Conservation (phyloP, 2,888 invertebrate genomes). For the Dione vanillae region DNA sequence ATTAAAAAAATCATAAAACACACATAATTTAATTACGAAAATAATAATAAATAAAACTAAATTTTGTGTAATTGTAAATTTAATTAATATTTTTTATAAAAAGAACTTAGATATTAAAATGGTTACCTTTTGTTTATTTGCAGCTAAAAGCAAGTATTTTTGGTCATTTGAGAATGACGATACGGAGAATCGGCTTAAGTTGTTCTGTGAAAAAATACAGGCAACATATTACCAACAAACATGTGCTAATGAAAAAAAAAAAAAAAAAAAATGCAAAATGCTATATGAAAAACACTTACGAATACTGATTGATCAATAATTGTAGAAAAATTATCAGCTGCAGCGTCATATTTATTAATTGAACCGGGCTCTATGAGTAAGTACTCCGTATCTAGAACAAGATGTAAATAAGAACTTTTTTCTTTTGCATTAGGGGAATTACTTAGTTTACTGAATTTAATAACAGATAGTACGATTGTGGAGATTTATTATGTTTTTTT, state of each 20-base stretch:
- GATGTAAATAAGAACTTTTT: neutral
- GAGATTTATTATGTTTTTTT: neutral
- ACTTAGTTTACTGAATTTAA: neutral
- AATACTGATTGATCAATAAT: conserved; percentile 63
- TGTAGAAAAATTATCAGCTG: conserved; percentile 52
- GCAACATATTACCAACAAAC: neutral
- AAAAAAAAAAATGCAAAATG: neutral
- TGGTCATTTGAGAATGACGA: conserved; percentile 67
- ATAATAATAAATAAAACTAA: no score
- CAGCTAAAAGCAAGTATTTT: conserved; percentile 63
- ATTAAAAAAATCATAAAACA: no score
- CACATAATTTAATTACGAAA: no score
- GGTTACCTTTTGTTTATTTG: conserved; percentile 60
- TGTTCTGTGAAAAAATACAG: conserved; percentile 55
- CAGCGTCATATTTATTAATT: conserved; percentile 66
- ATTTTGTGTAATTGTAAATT: neutral
- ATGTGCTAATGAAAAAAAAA: neutral
- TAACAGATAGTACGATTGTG: neutral
- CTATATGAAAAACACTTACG: conserved; percentile 56
- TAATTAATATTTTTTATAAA: neutral
- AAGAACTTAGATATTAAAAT: neutral
- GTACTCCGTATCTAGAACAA: conserved; percentile 42
- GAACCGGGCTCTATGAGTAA: conserved; percentile 58
- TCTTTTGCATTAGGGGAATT: neutral
- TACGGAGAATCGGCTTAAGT: conserved; percentile 60